Conservation (phyloP, 2,797 vertebrate genomes). For the Micrastur ruficollis region DNA sequence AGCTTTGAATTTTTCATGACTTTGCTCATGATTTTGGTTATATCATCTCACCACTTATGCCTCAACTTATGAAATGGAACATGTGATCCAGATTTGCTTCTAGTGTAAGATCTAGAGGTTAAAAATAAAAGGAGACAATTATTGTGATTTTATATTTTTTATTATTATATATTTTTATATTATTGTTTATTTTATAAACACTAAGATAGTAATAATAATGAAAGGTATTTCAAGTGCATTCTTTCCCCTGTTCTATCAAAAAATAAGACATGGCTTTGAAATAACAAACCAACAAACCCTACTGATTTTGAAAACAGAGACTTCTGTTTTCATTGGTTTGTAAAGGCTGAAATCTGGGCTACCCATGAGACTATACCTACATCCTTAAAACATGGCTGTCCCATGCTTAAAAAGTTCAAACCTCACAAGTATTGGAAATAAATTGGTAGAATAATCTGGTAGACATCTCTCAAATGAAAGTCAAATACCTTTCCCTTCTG, state of each 20-base stretch:
- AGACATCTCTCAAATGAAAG: neutral
- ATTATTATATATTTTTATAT: no score
- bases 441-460: neutral
- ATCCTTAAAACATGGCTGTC: neutral
- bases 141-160: neutral
- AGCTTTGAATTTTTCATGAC: neutral
- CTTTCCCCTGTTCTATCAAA: neutral
- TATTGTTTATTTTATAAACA: neutral
- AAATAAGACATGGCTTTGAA: neutral
- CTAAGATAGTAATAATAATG: neutral
- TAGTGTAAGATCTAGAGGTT: neutral
- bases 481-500: neutral
- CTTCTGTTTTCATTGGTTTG: neutral
- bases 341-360: neutral
- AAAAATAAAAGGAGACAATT: neutral
- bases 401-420: neutral
- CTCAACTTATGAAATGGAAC: neutral
- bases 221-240: neutral
- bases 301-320: neutral
- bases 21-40: neutral
- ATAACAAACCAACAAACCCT: neutral
- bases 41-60: rapidly evolving
- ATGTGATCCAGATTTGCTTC: neutral
- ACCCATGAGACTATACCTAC: neutral
- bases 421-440: neutral